Base-by-base conservation (phyloP, 2,113 vertebrate genomes). In the Caranx melampygus region DNA sequence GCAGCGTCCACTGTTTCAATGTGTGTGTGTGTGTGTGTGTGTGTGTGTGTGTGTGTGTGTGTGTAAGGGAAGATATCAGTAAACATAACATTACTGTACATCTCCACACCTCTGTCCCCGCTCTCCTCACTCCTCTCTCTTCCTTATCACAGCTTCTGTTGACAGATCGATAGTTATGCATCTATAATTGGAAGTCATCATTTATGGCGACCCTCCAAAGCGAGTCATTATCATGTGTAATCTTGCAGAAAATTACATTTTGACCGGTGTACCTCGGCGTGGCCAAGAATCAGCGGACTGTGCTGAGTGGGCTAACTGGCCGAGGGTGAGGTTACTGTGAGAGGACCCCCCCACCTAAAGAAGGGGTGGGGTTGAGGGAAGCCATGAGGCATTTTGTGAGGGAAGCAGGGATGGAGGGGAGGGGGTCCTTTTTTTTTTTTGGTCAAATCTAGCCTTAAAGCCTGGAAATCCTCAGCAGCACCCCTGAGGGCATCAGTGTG, bases 181-280 rank as follows among this genome's bases (percentile, higher is more conserved):
- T 95, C 94, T 93, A 86, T 94, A 84, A 31, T 95, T 93, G 91
- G 92, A 91, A 91, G 92, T 89, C 94, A 94, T 95, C 90, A 86
- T 94, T 94, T 91, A 89, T 92, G 91, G 91, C 81, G 18, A 68
- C 83, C 93, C 88, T 84, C 87, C 93, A 94, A 94, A 91, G 90
- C 94, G 91, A 92, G 93, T 94, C 95, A 95, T 95, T 95, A 95
- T 88, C 93, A 93, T 91, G 89, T 91, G 89, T 92, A 92, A 93
- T 93, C 91, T 92, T 88, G 92, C 92, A 92, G 92, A 92, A 92
- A 92, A 94, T 91, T 89, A 87, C 87, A 89, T 92, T 93, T 87
- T 88, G 88, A 92, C 85, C 81, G 83, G 87, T 89, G 87, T 84
- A 80, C 86, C 78, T 82, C 68, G 70, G 75, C 55, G 20, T 70